Percentiles rank a stretch among this genome's conserved stretches.
phyloP scores from a whole-genome alignment of 2,888 invertebrate species.

The Molanna angustata region DNA sequence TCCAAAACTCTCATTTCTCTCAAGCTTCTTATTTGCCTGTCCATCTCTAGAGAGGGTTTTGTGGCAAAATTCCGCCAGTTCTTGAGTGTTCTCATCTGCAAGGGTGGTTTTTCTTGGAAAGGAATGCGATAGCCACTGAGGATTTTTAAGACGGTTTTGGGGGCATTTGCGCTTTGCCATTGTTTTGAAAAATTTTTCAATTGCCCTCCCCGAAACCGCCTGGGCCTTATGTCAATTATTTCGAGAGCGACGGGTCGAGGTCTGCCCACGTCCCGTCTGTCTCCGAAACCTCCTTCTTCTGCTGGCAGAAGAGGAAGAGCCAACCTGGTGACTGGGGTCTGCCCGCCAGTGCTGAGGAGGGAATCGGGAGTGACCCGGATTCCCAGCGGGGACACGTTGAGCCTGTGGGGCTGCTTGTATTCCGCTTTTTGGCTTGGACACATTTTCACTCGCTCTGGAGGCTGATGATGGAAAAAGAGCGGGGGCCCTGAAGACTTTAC shows the following conservation, averaged over 20 bases:
- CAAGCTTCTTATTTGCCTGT: conserved; percentile 1
- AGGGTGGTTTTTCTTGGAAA: too few species aligned
- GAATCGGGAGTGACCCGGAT: neutral
- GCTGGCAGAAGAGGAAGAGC: neutral
- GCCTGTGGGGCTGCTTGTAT: neutral
- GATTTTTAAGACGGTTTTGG: too few species aligned
- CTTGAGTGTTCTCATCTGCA: too few species aligned
- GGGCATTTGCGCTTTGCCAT: too few species aligned
- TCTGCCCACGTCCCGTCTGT: neutral
- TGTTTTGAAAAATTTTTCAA: too few species aligned
- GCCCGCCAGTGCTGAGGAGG: neutral
- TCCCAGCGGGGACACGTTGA: neutral
- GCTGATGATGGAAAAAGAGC: too few species aligned
- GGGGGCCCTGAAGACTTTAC: neutral
- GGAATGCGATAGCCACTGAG: too few species aligned
- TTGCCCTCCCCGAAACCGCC: too few species aligned
- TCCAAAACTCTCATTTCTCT: neutral
- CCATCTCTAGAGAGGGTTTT: neutral
- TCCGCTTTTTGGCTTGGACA: neutral
- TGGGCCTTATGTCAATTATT: too few species aligned
- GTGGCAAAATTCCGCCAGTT: neutral
- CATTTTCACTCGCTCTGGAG: neutral
- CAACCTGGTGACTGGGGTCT: neutral
- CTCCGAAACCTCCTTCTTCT: neutral
- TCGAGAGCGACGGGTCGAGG: too few species aligned